Conservation (phyloP, 2,888 invertebrate species). For the Prosopocoilus inquinatus region DNA sequence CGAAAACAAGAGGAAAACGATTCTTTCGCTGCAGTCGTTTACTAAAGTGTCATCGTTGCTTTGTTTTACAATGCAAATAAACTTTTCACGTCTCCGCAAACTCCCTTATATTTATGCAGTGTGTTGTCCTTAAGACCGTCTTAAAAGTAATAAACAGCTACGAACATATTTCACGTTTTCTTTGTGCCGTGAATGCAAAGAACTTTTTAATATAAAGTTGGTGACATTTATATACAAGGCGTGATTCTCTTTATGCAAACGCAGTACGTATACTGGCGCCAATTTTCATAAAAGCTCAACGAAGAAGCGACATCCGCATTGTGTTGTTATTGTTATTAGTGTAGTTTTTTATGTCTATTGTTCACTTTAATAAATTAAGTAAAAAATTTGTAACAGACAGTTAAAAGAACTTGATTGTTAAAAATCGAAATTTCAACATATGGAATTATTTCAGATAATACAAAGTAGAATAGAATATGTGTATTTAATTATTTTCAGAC, state of each 20-base stretch:
- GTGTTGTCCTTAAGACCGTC: background rate
- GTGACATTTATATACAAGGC: background rate
- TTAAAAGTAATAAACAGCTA: slow-evolving; percentile 1
- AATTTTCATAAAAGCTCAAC: background rate
- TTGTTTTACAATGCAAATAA: slow-evolving; percentile 1
- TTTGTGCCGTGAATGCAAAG: slow-evolving; percentile 2
- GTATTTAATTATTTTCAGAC: too few relatives aligned
- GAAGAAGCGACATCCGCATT: background rate
- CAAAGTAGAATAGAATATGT: too few relatives aligned
- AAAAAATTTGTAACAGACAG: too few relatives aligned
- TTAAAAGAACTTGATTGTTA: too few relatives aligned
- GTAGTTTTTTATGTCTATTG: too few relatives aligned
- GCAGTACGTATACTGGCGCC: background rate
- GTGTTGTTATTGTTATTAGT: too few relatives aligned
- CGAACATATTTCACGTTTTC: slow-evolving; percentile 4
- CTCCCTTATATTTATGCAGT: background rate
- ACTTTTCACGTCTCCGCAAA: background rate
- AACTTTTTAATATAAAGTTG: slow-evolving; percentile 5
- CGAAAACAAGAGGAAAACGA: too few relatives aligned
- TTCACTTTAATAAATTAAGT: too few relatives aligned
- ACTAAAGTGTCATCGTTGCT: too few relatives aligned
- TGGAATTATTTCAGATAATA: too few relatives aligned
- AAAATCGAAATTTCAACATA: too few relatives aligned
- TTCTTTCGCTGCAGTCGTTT: too few relatives aligned
- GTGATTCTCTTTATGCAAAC: slow-evolving; percentile 1